phyloP scores from a whole-genome alignment of 2,797 vertebrate genomes.

The Uromys caudimaculatus region DNA sequence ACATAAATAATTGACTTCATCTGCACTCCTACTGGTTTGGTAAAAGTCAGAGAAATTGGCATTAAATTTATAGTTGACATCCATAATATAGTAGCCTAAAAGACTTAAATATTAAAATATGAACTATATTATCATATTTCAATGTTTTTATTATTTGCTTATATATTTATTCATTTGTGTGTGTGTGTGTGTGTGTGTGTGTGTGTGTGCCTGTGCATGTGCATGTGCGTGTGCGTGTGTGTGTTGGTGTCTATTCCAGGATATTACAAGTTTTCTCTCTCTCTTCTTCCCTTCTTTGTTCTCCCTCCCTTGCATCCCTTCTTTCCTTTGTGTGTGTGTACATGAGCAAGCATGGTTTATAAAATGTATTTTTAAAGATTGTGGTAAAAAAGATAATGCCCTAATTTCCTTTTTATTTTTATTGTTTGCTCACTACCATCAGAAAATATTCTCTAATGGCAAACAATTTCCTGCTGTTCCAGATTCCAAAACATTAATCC shows the following conservation, averaged over 20 bases:
- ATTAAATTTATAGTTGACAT: slow-evolving; percentile 3
- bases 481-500: slow-evolving; percentile 72
- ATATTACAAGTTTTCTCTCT: not conserved
- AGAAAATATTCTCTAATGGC: slow-evolving; percentile 72
- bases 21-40: not conserved
- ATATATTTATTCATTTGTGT: not conserved
- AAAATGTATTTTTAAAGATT: not conserved
- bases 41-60: slow-evolving; percentile 16
- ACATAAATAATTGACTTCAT: slow-evolving; percentile 2
- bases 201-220: not conserved
- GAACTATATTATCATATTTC: not conserved
- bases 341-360: not conserved
- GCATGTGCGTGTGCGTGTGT: not conserved
- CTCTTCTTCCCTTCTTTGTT: not conserved
- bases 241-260: not conserved
- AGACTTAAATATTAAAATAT: not conserved
- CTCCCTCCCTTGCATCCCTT: not conserved
- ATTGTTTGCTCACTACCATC: slow-evolving; percentile 32
- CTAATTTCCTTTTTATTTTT: slow-evolving; percentile 62
- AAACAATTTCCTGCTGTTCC: slow-evolving; percentile 73
- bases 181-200: not conserved
- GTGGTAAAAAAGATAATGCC: slow-evolving; percentile 23
- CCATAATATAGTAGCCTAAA: not conserved
- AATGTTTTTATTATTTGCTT: not conserved
- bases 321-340: not conserved